phyloP scores from a whole-genome alignment of 2,797 vertebrate species.

The Anableps anableps region DNA sequence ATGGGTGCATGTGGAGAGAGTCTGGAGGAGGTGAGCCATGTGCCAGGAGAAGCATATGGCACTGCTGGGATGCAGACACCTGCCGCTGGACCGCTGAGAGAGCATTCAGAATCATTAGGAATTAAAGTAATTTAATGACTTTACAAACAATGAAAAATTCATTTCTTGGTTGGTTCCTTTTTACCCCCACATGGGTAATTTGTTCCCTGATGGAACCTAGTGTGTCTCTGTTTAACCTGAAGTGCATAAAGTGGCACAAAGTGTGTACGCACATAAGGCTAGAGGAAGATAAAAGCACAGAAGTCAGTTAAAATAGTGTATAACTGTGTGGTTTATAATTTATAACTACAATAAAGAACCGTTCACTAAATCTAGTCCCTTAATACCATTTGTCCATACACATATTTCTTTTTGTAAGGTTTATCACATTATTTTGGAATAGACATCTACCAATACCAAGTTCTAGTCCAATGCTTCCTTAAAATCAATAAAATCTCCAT shows the following conservation, averaged over 20 bases:
- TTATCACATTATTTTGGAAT: background rate
- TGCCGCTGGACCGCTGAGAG: conserved; percentile 70
- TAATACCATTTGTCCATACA: background rate
- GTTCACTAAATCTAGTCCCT: background rate
- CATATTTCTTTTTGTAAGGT: background rate
- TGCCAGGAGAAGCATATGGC: conserved; percentile 83
- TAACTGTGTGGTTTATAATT: background rate
- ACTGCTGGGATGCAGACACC: conserved; percentile 76
- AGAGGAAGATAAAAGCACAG: conserved; percentile 11
- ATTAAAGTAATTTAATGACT: conserved; percentile 80
- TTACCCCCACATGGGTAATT: conserved; percentile 42
- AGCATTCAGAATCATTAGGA: conserved; percentile 73
- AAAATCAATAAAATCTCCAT: background rate
- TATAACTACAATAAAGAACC: background rate
- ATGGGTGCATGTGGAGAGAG: conserved; percentile 73
- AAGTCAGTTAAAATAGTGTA: background rate
- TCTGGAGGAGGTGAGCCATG: conserved; percentile 61
- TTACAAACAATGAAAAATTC: conserved; percentile 71
- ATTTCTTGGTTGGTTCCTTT: conserved; percentile 60
- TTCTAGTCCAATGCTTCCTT: background rate
- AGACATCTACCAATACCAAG: background rate
- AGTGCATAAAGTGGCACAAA: background rate
- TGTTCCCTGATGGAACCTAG: conserved; percentile 35
- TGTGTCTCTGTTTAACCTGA: conserved; percentile 19
- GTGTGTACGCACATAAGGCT: conserved; percentile 4